Evolutionary conservation across 1,140 invertebrate genomes (phyloP).

Genomic region (Philaenus spumarius): DNA sequence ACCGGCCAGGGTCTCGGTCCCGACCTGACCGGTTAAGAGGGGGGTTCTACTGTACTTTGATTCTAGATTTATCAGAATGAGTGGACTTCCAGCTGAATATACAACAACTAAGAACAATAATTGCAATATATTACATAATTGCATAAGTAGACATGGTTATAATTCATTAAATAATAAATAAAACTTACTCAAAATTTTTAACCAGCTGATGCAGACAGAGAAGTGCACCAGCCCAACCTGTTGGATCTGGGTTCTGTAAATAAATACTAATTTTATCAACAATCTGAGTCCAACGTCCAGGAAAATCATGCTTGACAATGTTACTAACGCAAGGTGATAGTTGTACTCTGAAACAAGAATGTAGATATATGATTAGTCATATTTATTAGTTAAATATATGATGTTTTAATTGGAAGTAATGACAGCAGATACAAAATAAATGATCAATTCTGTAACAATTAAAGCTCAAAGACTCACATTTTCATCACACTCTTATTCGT

Average conservation of each 20-base stretch:
- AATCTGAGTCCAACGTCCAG: slow-evolving; percentile 89
- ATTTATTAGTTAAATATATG: background rate
- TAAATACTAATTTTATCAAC: slow-evolving; percentile 89
- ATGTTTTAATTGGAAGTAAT: background rate
- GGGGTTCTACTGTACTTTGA: too few species aligned
- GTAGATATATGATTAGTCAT: background rate
- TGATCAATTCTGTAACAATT: too few species aligned
- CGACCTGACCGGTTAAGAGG: too few species aligned
- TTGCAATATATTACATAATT: background rate
- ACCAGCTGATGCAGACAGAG: slow-evolving; percentile 90
- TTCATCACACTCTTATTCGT: too few species aligned
- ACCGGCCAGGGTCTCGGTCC: too few species aligned
- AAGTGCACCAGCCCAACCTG: slow-evolving; percentile 86
- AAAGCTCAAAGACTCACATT: too few species aligned
- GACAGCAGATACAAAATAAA: too few species aligned
- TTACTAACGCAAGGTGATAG: slow-evolving; percentile 83
- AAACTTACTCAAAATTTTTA: slow-evolving; percentile 85
- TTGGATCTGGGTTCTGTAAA: slow-evolving; percentile 73
- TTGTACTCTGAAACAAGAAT: slow-evolving; percentile 50
- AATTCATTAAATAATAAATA: too few species aligned
- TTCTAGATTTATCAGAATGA: too few species aligned
- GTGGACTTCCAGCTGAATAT: too few species aligned
- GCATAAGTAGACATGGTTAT: background rate
- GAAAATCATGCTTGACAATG: slow-evolving; percentile 95
- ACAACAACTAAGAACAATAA: too few species aligned